These are phyloP conservation scores for Galerucella calmariensis DNA, from an alignment of 2,888 invertebrate species.

Conservation along the genomic window DNA sequence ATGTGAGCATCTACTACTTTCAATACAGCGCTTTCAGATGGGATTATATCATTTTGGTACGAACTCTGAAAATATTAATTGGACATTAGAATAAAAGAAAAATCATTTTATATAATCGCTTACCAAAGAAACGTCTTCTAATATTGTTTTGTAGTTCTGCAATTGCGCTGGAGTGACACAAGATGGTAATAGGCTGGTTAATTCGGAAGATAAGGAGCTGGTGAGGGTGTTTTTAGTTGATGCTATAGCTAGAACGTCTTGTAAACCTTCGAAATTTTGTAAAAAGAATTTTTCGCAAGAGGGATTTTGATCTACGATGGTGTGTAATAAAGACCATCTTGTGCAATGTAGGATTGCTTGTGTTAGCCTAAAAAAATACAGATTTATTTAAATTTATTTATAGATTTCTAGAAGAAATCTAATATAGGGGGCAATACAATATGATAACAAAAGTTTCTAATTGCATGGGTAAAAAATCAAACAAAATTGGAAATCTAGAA, in stretches of 20 bases:
- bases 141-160: conserved; percentile 71
- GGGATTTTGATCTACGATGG: conserved; percentile 60
- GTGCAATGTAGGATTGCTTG: conserved; percentile 74
- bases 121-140: conserved; percentile 73
- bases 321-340: conserved; percentile 66
- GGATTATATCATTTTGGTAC: conserved; percentile 81
- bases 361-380: conserved; percentile 64
- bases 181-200: conserved; percentile 69
- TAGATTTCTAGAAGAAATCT: not conserved
- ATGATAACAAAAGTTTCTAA: too few species aligned
- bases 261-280: conserved; percentile 64
- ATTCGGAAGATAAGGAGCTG: conserved; percentile 65
- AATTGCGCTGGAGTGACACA: conserved; percentile 70
- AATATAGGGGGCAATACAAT: too few species aligned
- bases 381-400: not conserved
- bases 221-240: conserved; percentile 61
- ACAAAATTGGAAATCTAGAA: too few species aligned
- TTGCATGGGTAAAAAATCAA: too few species aligned
- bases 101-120: conserved; percentile 41
- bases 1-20: conserved; percentile 77
- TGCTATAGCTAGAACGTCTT: conserved; percentile 65
- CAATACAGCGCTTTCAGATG: conserved; percentile 85
- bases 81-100: conserved; percentile 9
- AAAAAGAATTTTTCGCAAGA: conserved; percentile 64
- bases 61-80: conserved; percentile 68